A percentile compares a stretch with the other conserved stretches of the same genome.
phyloP scores from a whole-genome alignment of 2,113 vertebrate species.

The Falcunculus frontatus region DNA sequence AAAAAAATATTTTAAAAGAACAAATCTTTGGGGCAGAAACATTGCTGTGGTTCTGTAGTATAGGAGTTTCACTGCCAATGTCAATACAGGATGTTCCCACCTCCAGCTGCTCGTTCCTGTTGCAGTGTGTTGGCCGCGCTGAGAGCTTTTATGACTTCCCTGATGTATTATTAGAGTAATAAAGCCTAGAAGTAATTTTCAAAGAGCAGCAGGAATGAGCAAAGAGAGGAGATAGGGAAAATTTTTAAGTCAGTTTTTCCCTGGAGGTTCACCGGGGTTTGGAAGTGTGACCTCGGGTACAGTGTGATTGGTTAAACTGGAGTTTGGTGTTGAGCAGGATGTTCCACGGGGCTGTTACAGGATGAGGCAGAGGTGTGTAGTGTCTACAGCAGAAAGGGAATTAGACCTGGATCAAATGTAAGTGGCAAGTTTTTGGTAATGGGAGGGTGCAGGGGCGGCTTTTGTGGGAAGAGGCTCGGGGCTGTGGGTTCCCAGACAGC shows the following conservation, averaged over 20 bases:
- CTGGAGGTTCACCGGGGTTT: neutral
- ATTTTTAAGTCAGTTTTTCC: neutral
- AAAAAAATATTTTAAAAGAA: neutral
- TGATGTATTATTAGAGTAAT: neutral
- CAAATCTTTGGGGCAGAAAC: neutral
- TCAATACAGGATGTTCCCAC: neutral
- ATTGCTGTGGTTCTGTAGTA: neutral
- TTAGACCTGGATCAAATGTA: neutral
- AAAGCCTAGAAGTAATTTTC: neutral
- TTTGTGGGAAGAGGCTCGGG: rapidly evolving
- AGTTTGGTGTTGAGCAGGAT: neutral
- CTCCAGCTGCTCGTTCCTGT: neutral
- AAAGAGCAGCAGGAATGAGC: neutral
- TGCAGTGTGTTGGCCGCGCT: neutral
- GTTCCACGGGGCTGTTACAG: rapidly evolving
- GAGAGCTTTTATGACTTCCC: neutral
- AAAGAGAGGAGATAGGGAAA: neutral
- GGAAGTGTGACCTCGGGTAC: neutral
- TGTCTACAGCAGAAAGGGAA: neutral
- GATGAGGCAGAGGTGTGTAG: neutral
- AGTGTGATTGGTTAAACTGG: neutral
- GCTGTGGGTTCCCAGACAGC: neutral
- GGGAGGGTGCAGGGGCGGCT: neutral
- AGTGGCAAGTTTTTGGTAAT: neutral
- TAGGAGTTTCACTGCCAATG: neutral